A percentile compares a stretch with the other conserved stretches of the same genome.
Conservation (phyloP, 2,113 vertebrate species). For the Tragelaphus scriptus region DNA sequence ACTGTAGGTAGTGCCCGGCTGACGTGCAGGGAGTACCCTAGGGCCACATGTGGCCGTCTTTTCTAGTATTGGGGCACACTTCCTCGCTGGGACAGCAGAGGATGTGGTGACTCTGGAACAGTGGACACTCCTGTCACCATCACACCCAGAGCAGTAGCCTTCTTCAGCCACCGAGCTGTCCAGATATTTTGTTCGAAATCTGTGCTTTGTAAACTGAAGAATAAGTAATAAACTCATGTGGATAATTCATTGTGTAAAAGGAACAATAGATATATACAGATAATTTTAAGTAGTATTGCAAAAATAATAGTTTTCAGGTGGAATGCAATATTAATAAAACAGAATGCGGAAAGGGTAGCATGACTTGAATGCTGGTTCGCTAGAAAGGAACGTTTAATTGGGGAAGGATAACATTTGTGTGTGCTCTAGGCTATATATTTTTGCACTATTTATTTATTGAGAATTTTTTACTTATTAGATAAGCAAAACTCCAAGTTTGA, state of each 20-base stretch:
- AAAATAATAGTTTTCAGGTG: background rate
- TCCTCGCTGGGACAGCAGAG: background rate
- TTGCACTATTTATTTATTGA: background rate
- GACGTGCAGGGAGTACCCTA: background rate
- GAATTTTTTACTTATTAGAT: background rate
- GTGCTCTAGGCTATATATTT: background rate
- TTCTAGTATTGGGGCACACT: background rate
- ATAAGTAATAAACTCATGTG: background rate
- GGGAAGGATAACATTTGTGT: background rate
- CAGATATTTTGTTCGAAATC: background rate
- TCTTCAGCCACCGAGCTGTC: background rate
- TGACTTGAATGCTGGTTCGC: background rate
- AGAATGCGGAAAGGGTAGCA: background rate
- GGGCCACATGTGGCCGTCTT: background rate
- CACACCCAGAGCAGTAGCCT: background rate
- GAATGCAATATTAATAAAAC: background rate
- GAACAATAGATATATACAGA: background rate
- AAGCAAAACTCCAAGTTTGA: background rate
- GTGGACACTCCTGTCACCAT: accelerated
- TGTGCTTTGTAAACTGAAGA: background rate
- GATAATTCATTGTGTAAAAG: background rate
- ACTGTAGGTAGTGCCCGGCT: background rate
- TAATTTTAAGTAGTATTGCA: background rate
- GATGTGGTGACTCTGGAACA: background rate
- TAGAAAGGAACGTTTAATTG: background rate